Evolutionary conservation across 2,888 invertebrate species (phyloP).

Genomic region (Xylota sylvarum): DNA sequence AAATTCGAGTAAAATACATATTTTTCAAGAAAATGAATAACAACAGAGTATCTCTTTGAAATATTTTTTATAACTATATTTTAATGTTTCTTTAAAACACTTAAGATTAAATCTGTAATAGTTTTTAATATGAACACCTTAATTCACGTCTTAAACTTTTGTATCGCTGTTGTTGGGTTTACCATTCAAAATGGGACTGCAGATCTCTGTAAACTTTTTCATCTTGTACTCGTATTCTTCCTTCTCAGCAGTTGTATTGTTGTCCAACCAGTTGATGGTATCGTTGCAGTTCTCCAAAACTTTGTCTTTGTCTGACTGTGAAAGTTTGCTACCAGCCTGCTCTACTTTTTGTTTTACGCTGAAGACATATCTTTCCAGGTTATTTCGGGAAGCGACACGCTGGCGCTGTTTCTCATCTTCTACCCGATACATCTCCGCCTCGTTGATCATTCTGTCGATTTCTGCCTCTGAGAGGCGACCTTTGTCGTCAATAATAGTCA

Average conservation of each 20-base stretch:
- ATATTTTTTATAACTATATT: too few species aligned
- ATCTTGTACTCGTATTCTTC: conserved; percentile 89
- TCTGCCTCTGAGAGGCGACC: conserved; percentile 92
- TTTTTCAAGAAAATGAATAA: too few species aligned
- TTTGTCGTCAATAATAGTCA: conserved; percentile 93
- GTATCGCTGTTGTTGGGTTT: conserved; percentile 84
- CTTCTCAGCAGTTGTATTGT: conserved; percentile 90
- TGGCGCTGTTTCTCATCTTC: conserved; percentile 90
- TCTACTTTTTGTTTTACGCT: conserved; percentile 89
- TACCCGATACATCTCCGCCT: conserved; percentile 90
- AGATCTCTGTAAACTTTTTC: conserved; percentile 82
- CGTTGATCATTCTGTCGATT: conserved; percentile 91
- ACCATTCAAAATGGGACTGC: conserved; percentile 87
- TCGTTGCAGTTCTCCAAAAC: conserved; percentile 88
- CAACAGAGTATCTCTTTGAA: too few species aligned
- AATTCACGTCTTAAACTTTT: conserved; percentile 81
- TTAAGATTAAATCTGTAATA: too few species aligned
- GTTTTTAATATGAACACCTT: conserved; percentile 34
- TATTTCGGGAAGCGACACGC: conserved; percentile 89
- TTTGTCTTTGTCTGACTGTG: conserved; percentile 89
- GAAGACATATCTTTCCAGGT: conserved; percentile 89
- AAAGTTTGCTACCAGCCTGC: conserved; percentile 88
- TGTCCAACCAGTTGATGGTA: conserved; percentile 90
- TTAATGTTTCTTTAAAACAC: too few species aligned
- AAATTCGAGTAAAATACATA: too few species aligned